Conservation (phyloP, 2,888 invertebrate species). For the Aphodius sticticus region DNA sequence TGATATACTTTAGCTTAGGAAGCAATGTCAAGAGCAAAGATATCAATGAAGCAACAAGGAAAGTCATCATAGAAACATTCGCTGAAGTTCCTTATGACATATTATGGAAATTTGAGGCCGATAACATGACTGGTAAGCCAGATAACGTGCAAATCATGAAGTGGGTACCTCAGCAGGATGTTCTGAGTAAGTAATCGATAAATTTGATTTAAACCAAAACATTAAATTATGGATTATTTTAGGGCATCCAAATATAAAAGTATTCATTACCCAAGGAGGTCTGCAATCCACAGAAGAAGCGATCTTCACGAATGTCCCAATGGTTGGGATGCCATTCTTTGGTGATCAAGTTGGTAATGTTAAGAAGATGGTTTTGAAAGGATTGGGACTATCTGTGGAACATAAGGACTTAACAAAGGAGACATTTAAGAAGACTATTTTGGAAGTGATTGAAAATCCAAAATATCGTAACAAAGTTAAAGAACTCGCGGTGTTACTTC, state of each 20-base stretch:
- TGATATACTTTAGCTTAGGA: constrained; percentile 60
- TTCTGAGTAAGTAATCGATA: constrained; percentile 49
- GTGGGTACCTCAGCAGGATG: constrained; percentile 59
- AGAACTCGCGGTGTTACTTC: constrained; percentile 39
- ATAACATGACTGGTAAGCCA: constrained; percentile 49
- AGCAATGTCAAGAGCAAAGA: constrained; percentile 54
- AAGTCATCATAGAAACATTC: constrained; percentile 54
- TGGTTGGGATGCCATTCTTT: constrained; percentile 59
- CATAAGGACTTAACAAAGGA: constrained; percentile 32
- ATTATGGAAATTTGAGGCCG: constrained; percentile 60
- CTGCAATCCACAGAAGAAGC: constrained; percentile 61
- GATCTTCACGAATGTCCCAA: constrained; percentile 56
- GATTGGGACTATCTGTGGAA: constrained; percentile 34
- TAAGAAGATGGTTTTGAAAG: constrained; percentile 30
- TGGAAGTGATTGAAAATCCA: constrained; percentile 40
- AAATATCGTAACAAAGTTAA: constrained; percentile 33
- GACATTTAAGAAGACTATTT: constrained; percentile 33
- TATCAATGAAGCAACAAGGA: constrained; percentile 50
- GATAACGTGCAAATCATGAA: constrained; percentile 56
- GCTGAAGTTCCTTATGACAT: constrained; percentile 57
- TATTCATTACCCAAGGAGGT: constrained; percentile 62
- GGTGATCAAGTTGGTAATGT: constrained; percentile 51
- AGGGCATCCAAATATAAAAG: constrained; percentile 60
- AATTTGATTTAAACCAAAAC: background rate
- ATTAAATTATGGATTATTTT: background rate